Base-by-base conservation (phyloP, 2,113 vertebrate species). In the Jacana jacana region DNA sequence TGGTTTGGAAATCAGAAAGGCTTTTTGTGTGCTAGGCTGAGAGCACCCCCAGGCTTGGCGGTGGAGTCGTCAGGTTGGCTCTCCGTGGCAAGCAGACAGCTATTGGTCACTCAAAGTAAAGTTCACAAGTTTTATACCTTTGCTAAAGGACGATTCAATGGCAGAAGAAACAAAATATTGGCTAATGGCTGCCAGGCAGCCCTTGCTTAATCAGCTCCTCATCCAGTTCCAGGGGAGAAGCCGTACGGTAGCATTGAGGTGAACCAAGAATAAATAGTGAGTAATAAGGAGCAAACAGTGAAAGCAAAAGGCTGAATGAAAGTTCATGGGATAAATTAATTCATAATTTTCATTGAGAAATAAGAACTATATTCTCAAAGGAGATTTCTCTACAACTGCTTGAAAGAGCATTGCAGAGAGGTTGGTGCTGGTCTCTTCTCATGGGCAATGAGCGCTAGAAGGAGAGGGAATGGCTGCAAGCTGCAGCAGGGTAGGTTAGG, bases 331-430 rank as follows among this genome's bases (percentile, higher is more conserved):
- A 88, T 89, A 73, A 95, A 91, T 79, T 91, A 93, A 92, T 94
- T 58, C 89, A 54, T 85, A 25, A 94, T 93, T 95, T 95, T 95
- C 79, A n/a, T 39, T 61, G 78, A 94, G 85, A 93, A 89, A 87
- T 61, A 86, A 81, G 91, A 85, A 76, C 66, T 66, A 37, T 64
- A 80, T 49, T 96, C 94, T 95, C 94, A 61, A 54, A 94, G 84
- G 94, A 93, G 81, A 91, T 94, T n/a, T n/a, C n/a, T n/a, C n/a
- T n/a, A n/a, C n/a, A n/a, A n/a, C n/a, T n/a, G n/a, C n/a, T n/a
- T n/a, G n/a, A n/a, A n/a, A n/a, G n/a, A n/a, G n/a, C n/a, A n/a
- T n/a, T n/a, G n/a, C n/a, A n/a, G n/a, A n/a, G n/a, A n/a, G n/a
- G n/a, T n/a, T n/a, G n/a, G n/a, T n/a, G n/a, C n/a, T n/a, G n/a